phyloP scores from a whole-genome alignment of 2,797 vertebrate genomes.

The Vespertilio murinus region DNA sequence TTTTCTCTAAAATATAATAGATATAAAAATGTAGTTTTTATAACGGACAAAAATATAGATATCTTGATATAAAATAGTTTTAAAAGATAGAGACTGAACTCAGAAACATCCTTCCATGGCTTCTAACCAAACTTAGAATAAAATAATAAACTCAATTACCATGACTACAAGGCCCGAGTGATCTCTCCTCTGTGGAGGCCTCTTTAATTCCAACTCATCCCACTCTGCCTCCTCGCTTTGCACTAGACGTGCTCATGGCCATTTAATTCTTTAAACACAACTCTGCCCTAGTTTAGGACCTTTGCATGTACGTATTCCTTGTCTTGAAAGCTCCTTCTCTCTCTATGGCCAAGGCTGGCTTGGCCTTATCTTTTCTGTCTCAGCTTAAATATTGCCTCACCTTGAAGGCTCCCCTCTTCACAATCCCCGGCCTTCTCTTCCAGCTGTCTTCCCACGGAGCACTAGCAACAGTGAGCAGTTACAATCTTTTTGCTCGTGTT shows the following conservation, averaged over 20 bases:
- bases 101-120: not conserved
- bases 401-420: not conserved
- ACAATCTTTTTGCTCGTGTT: not conserved
- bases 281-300: not conserved
- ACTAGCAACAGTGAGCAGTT: not conserved
- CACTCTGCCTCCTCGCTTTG: not conserved
- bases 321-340: not conserved
- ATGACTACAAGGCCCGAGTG: rapidly evolving
- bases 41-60: not conserved
- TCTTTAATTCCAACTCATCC: not conserved
- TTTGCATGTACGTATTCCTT: not conserved
- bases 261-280: not conserved
- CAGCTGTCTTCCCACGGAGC: not conserved
- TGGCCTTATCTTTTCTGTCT: not conserved
- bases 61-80: not conserved
- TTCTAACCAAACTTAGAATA: not conserved
- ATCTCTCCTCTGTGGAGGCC: not conserved
- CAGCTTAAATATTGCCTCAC: not conserved
- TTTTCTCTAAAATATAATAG: not conserved
- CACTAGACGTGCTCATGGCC: not conserved
- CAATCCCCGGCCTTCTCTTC: not conserved
- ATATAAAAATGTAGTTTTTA: not conserved
- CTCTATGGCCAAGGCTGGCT: not conserved
- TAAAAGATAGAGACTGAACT: not conserved
- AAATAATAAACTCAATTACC: not conserved